Base-by-base conservation (phyloP, 2,113 vertebrate species). In the Psophia crepitans region DNA sequence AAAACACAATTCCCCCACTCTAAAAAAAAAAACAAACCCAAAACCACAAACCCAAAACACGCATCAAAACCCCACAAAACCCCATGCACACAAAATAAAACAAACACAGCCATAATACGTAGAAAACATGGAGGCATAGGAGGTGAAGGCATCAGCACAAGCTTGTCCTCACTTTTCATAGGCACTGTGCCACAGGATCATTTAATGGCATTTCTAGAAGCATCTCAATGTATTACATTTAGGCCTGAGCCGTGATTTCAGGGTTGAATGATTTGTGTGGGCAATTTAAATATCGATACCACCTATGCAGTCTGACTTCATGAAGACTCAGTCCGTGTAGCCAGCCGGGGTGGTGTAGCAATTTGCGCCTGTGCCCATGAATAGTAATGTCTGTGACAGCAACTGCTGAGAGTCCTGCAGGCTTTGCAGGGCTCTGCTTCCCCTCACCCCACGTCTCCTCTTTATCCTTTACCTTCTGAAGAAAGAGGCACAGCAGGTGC, bases 1-100 rank as follows among this genome's bases (percentile, higher is more conserved):
- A 17, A 23, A 10, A 11, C 3, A 43, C 2, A 37, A 30, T 8
- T 18, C 3, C 8, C 2, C 4, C 21, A 6, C 5, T 2, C 0
- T 2, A 4, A 23, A 66, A 64, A 35, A 30, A 21, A 54, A 28
- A 30, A 15, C 7, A n/a, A n/a, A n/a, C n/a, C n/a, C n/a, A 53
- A 28, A 27, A 5, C 2, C 17, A 27, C 7, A 51, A 26, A 51
- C 4, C 11, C 7, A 9, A 43, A 56, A 2, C 20, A 43, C 7
- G 56, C 35, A 70, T 12, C 51, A 84, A 84, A 56, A 5, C 1
- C 9, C 8, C 24, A 35, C 32, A 77, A 65, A 73, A 57, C 57
- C 21, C 13, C 17, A 22, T 49, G 68, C 32, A 49, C 14, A 58
- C 43, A 32, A 81, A 49, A 8, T 49, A 49, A 80, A 65, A 49